Evolutionary conservation across 2,113 vertebrate genomes (phyloP).

Genomic region (Pseudorectes ferrugineus): DNA sequence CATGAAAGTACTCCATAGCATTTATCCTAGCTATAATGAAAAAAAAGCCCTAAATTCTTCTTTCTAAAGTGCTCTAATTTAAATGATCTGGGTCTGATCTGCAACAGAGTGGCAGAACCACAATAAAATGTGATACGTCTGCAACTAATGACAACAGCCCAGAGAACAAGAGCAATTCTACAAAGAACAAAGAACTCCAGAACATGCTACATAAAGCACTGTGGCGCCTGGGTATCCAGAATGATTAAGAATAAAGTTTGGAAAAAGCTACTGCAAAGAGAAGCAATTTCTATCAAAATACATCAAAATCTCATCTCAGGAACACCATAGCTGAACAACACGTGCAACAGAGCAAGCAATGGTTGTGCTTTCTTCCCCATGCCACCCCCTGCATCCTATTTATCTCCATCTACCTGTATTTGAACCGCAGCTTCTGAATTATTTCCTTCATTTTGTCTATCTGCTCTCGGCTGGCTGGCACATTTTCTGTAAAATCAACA

Average conservation of each 20-base stretch:
- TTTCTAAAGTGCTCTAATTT: background rate
- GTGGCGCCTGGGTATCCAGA: background rate
- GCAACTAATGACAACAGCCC: constrained; percentile 9
- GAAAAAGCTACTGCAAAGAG: background rate
- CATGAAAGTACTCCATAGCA: background rate
- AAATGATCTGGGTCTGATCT: background rate
- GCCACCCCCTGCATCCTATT: background rate
- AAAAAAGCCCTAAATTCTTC: background rate
- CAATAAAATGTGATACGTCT: constrained; percentile 14
- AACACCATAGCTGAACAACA: background rate
- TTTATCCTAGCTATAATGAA: background rate
- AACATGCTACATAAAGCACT: background rate
- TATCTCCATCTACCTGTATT: constrained; percentile 78
- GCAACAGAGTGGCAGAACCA: background rate
- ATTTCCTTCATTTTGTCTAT: constrained; percentile 94
- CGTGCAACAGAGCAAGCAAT: background rate
- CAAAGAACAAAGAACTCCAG: background rate
- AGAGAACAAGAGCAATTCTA: background rate
- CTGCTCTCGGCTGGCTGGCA: constrained; percentile 78
- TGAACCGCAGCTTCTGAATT: constrained; percentile 87
- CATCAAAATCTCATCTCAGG: background rate
- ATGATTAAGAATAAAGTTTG: background rate
- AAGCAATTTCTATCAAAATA: background rate
- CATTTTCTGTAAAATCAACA: constrained; percentile 74
- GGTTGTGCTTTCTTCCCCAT: background rate